Evolutionary conservation across 2,888 invertebrate genomes (phyloP), one percentile per base, ranked within the genome.

Genomic region (Eupsilia transversa): DNA sequence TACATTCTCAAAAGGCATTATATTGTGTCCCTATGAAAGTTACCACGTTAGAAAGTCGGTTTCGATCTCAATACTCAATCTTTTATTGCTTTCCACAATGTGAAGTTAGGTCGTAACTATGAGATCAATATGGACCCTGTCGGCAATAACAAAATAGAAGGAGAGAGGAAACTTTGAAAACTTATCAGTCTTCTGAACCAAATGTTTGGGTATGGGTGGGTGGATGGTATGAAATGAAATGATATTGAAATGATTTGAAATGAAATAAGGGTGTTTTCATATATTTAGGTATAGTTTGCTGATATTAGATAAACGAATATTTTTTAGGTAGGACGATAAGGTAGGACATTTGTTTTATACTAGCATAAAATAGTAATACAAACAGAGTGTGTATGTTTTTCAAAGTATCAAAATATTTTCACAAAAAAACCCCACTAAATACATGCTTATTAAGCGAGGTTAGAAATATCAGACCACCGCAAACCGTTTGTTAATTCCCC

Each of bases 401-500:
- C n/a, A n/a, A 23, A 49, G 14, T 30, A 14, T 30, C 4, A n/a
- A 69, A 46, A 74, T 33, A 61, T 35, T 20, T 27, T 20, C 12
- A 10, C 41, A 63, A n/a, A 76, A 46, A 54, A 33, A 63, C 46
- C 30, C 30, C 35, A 64, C 14, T 77, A 43, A 65, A 52, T 52
- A 14, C 6, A 52, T 49, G n/a, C 33, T n/a, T 49, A 67, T n/a
- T n/a, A 33, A 77, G 23, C 41, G 14, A 35, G 41, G 41, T 35
- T 43, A 79, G 65, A 60, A 76, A 81, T 68, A 68, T 60, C n/a
- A 49, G 30, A 3, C 3, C 17, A 33, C 76, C 52, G 38, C 81
- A 67, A 77, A 67, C 30, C 27, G 30, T 80, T 72, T 43, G 66
- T 74, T 80, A 57, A 60, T 74, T 73, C 41, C n/a, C 30, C 57